Evolutionary conservation across 92 coral and sea anemone genomes (phyloP), one percentile per base, ranked within the genome.

Genomic region (Desmophyllum pertusum): DNA sequence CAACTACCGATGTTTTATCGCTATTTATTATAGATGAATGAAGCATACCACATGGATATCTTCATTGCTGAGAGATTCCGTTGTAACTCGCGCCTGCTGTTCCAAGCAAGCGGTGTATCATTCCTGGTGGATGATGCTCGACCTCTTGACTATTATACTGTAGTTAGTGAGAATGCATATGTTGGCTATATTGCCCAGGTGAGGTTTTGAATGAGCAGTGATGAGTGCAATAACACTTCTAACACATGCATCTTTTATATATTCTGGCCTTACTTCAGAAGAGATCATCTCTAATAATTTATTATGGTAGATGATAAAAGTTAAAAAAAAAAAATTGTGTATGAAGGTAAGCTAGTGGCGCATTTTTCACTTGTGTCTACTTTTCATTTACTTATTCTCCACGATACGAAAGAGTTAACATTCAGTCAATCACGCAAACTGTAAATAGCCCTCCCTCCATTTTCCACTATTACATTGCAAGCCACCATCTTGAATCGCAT

Each of bases 41-140:
- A 88, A 31, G 85, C 89, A 33, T 94, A 96, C 85, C 94, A 93
- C 41, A 68, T 96, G 46, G 98, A 96, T 66, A 90, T 96, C 17
- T 96, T 96, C 69, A 71, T 96, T 45, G 98, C 98, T 5, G 98
- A 96, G 81, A 92, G 98, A 41, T 90, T 88, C 70, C 87, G 15
- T 17, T 96, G 98, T 74, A 86, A 90, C 81, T 96, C 98, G 5
- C 87, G 55, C 42, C 86, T 96, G 61, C 75, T 96, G 79, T 92
- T 88, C 69, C 98, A 96, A 75, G 74, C 98, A 76, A 94, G 98
- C 77, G 98, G 98, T n/a, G 93, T 90, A 4, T 59, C 84, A 42
- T 96, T 96, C 55, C 89, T 94, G 53, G 64, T 77, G 78, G 93
- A 92, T 62, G 75, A 80, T 19, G 68, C 89, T 55, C 82, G 79